These are phyloP conservation scores for Pampus argenteus DNA, from an alignment of 2,797 vertebrate species.

Conservation along the genomic window DNA sequence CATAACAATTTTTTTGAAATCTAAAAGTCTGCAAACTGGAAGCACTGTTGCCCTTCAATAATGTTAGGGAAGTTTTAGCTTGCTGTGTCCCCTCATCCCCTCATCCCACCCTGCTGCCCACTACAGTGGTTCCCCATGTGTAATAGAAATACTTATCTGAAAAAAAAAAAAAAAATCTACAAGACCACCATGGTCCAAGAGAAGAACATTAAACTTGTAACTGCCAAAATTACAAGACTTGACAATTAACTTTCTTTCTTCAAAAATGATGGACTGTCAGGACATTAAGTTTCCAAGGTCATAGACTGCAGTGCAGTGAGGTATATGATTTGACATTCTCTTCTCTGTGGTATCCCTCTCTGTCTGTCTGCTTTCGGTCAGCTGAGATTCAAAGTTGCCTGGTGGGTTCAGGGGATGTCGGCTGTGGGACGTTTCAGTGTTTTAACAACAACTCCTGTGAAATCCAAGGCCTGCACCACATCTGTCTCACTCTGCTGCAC, in stretches of 20 bases:
- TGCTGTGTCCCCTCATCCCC: not conserved
- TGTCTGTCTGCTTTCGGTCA: constrained; percentile 61
- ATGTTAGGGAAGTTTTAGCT: not conserved
- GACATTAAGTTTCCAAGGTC: not conserved
- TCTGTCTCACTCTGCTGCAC: constrained; percentile 96
- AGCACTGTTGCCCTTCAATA: not conserved
- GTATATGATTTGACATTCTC: not conserved
- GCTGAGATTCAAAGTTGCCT: constrained; percentile 95
- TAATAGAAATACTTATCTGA: not conserved
- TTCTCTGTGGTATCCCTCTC: not conserved
- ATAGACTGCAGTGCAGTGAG: too few relatives aligned
- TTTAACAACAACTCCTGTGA: constrained; percentile 98
- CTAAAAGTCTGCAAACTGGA: not conserved
- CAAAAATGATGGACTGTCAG: not conserved
- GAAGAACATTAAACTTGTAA: not conserved
- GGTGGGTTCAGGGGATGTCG: constrained; percentile 93
- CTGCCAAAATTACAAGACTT: not conserved
- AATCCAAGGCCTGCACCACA: constrained; percentile 93
- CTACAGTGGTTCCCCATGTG: not conserved
- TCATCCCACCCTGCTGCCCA: not conserved
- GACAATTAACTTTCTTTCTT: not conserved
- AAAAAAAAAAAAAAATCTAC: not conserved
- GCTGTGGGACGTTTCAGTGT: constrained; percentile 95
- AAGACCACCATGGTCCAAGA: not conserved
- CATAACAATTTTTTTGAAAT: not conserved